These are phyloP conservation scores for Dromiciops gliroides DNA, from an alignment of 2,113 vertebrate species.

Conservation along the genomic window DNA sequence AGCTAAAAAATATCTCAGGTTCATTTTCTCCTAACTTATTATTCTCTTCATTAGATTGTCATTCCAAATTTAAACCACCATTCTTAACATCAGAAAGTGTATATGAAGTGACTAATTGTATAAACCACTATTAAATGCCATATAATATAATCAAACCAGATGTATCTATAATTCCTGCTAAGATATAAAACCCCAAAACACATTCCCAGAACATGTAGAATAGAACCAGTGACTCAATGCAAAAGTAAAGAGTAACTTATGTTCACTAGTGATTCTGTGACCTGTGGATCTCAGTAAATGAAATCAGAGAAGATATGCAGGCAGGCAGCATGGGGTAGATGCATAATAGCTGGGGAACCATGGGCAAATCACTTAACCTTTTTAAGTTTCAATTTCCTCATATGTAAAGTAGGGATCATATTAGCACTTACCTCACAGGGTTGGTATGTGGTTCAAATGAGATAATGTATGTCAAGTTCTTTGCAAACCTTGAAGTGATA, in stretches of 20 bases:
- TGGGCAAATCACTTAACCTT: not conserved
- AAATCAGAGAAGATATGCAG: not conserved
- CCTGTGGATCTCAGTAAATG: not conserved
- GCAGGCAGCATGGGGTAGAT: not conserved
- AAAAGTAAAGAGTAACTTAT: not conserved
- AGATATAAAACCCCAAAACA: not conserved
- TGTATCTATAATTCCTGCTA: not conserved
- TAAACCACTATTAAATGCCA: not conserved
- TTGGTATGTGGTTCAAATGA: not conserved
- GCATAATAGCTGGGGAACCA: not conserved
- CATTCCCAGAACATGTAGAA: not conserved
- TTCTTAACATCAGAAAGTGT: slow-evolving; percentile 9
- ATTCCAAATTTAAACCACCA: slow-evolving; percentile 30
- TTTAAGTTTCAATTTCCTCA: not conserved
- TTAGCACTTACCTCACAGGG: not conserved
- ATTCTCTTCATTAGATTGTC: not conserved
- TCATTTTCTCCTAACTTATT: not conserved
- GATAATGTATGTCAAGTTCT: not conserved
- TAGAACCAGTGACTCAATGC: not conserved
- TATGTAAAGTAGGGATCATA: not conserved
- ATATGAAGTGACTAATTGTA: slow-evolving; percentile 11
- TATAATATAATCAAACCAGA: not conserved
- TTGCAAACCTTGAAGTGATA: not conserved
- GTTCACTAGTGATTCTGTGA: not conserved
- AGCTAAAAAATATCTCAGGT: slow-evolving; percentile 10